phyloP scores from a whole-genome alignment of 2,113 vertebrate species.

The Phrynosoma platyrhinos region DNA sequence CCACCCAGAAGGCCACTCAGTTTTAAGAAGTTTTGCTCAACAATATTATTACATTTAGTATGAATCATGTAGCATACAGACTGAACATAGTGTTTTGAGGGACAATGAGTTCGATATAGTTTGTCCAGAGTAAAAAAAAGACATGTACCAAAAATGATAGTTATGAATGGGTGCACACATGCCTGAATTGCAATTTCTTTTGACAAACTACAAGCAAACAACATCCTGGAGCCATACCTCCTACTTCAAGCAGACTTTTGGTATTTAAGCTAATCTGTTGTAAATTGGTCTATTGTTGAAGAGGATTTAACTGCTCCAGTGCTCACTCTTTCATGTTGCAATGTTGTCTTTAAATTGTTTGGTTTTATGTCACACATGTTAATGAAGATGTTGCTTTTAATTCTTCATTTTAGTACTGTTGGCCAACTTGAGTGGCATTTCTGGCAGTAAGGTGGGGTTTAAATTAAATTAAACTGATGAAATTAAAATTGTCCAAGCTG shows the following conservation, averaged over 20 bases:
- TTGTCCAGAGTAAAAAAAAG: conserved; percentile 2
- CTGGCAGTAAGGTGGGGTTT: background rate
- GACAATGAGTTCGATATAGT: background rate
- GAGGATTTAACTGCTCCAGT: too few relatives aligned
- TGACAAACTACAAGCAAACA: background rate
- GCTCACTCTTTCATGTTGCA: too few relatives aligned
- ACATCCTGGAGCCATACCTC: background rate
- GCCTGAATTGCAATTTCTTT: background rate
- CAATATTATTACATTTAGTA: background rate
- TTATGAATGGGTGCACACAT: background rate
- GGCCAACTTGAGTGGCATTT: background rate
- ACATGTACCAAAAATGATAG: background rate
- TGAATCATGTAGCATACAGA: background rate
- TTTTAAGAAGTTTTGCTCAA: background rate
- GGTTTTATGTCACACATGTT: background rate
- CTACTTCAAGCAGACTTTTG: too few relatives aligned
- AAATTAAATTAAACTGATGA: background rate
- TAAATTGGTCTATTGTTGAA: too few relatives aligned
- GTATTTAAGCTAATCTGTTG: too few relatives aligned
- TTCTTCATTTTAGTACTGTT: background rate
- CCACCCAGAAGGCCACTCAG: background rate
- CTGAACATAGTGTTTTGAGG: background rate
- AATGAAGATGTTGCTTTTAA: too few relatives aligned
- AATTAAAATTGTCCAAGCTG: background rate
- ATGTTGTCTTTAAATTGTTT: too few relatives aligned